Conservation (phyloP, 2,888 invertebrate genomes). For the Cyaniris semiargus region DNA sequence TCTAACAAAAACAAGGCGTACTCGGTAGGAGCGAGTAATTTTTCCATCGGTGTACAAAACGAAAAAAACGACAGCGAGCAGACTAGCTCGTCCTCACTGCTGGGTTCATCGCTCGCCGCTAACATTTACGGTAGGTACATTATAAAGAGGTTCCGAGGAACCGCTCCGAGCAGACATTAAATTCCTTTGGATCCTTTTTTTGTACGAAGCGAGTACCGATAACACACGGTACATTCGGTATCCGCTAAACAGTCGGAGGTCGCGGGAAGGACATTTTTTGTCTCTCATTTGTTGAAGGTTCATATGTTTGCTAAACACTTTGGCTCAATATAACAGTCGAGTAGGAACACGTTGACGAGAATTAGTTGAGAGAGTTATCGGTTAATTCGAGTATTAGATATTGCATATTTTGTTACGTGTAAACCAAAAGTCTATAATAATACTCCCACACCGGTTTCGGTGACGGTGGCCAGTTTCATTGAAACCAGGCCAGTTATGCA, state of each 20-base stretch:
- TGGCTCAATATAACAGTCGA: not conserved
- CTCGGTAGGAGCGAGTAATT: not conserved
- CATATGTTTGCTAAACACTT: constrained; percentile 1
- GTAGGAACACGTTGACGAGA: not conserved
- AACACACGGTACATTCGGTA: constrained; percentile 62
- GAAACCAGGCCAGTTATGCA: too few relatives aligned
- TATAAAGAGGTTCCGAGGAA: constrained; percentile 73
- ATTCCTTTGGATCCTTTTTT: constrained; percentile 77
- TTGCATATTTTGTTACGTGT: too few relatives aligned
- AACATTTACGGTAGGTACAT: constrained; percentile 68
- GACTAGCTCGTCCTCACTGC: constrained; percentile 69
- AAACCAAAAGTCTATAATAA: too few relatives aligned
- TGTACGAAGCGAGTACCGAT: constrained; percentile 65
- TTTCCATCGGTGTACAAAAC: constrained; percentile 4
- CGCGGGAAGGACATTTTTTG: constrained; percentile 70
- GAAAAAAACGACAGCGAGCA: constrained; percentile 47
- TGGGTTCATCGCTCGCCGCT: constrained; percentile 77
- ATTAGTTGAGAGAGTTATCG: not conserved
- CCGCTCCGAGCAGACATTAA: constrained; percentile 70
- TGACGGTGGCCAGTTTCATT: too few relatives aligned
- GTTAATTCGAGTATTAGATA: too few relatives aligned
- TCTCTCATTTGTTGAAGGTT: constrained; percentile 37
- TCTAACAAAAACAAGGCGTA: constrained; percentile 5
- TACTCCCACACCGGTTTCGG: too few relatives aligned
- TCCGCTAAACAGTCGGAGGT: constrained; percentile 64